Evolutionary conservation across 2,113 vertebrate genomes (phyloP).

Genomic region (Rhinolophus ferrumequinum): DNA sequence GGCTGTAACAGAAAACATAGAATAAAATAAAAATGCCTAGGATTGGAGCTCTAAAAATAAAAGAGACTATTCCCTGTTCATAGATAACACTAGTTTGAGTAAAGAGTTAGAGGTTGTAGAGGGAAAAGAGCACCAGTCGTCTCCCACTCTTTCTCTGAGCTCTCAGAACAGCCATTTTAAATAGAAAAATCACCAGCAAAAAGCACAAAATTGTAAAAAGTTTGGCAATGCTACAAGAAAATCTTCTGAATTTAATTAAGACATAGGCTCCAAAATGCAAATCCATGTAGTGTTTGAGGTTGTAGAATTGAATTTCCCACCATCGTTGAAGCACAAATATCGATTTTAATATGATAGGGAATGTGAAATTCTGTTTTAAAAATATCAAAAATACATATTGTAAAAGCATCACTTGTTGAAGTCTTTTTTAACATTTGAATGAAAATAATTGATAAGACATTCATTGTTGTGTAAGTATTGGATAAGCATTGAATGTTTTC

Average conservation of each 20-base stretch:
- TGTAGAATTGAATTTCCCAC: background rate
- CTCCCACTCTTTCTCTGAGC: background rate
- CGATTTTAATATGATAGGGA: constrained; percentile 47
- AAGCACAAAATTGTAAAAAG: background rate
- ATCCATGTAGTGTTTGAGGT: constrained; percentile 52
- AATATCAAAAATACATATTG: constrained; percentile 41
- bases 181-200: background rate
- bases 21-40: background rate
- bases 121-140: background rate
- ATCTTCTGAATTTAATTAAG: constrained; percentile 8
- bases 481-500: constrained; percentile 76
- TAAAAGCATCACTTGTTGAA: constrained; percentile 53
- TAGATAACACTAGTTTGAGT: background rate
- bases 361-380: constrained; percentile 49
- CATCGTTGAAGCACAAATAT: constrained; percentile 37
- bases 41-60: background rate
- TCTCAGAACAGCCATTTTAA: background rate
- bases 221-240: background rate
- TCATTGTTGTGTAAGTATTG: constrained; percentile 74
- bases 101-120: background rate
- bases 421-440: constrained; percentile 67
- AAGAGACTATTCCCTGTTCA: background rate
- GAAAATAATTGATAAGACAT: constrained; percentile 63
- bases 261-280: constrained; percentile 57
- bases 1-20: background rate